Evolutionary conservation across 2,888 invertebrate species (phyloP).

Genomic region (Hoplodrina blanda): DNA sequence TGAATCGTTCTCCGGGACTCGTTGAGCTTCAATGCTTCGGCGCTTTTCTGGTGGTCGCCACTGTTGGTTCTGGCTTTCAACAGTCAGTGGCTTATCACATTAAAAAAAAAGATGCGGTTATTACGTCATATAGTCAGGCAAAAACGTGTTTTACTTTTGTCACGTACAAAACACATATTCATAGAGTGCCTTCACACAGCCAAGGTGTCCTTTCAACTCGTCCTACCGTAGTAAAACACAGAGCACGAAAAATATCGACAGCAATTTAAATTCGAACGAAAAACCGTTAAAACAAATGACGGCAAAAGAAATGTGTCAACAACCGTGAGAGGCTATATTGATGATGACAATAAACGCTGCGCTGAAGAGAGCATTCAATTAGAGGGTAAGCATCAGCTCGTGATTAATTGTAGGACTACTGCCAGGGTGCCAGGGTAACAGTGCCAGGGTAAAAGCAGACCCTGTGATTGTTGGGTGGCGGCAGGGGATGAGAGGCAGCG

Average conservation of each 20-base stretch:
- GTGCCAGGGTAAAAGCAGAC: constrained; percentile 3
- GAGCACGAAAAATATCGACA: constrained; percentile 7
- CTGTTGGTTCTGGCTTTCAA: too few species aligned
- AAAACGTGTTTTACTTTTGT: not conserved
- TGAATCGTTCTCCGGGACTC: too few species aligned
- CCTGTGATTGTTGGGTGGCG: constrained; percentile 37
- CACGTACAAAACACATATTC: too few species aligned
- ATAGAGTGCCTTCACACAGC: not conserved
- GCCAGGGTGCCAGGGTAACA: constrained; percentile 26
- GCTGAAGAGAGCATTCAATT: constrained; percentile 78
- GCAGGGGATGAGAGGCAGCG: constrained; percentile 34
- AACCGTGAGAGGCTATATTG: constrained; percentile 67
- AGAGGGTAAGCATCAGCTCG: constrained; percentile 74
- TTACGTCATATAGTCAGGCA: too few species aligned
- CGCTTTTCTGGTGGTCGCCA: too few species aligned
- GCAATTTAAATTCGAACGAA: constrained; percentile 41
- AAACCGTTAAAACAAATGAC: constrained; percentile 51
- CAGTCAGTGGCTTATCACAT: too few species aligned
- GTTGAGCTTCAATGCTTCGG: too few species aligned
- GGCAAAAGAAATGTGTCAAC: constrained; percentile 53
- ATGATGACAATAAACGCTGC: constrained; percentile 75
- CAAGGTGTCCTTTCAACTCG: not conserved
- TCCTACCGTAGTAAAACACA: not conserved
- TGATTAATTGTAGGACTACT: constrained; percentile 69
- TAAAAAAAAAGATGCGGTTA: too few species aligned